phyloP scores from a whole-genome alignment of 1,140 invertebrate species.

The Eriosoma lanigerum region DNA sequence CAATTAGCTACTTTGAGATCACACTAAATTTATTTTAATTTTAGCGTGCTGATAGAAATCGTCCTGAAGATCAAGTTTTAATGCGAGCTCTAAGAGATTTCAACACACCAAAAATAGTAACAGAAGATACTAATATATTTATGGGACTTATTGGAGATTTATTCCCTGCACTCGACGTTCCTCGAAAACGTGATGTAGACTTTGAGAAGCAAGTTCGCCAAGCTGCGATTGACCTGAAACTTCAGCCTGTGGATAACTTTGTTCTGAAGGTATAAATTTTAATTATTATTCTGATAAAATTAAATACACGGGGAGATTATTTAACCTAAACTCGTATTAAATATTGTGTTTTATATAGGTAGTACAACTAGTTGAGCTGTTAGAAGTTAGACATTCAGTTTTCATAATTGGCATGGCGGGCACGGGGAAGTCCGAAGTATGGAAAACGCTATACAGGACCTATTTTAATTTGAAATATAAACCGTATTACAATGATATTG shows the following conservation, averaged over 20 bases:
- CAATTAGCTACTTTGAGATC: too few relatives aligned
- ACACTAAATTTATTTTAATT: constrained; percentile 28
- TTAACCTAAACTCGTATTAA: too few relatives aligned
- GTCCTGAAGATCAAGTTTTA: constrained; percentile 76
- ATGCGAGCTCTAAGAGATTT: constrained; percentile 88
- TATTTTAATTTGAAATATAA: constrained; percentile 78
- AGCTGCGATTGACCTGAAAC: constrained; percentile 77
- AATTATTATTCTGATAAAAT: background rate
- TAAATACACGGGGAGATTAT: too few relatives aligned
- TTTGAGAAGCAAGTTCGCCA: constrained; percentile 80
- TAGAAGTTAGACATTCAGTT: constrained; percentile 91
- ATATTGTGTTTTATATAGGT: constrained; percentile 62
- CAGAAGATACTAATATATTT: constrained; percentile 85
- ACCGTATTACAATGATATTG: constrained; percentile 84
- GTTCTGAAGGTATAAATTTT: constrained; percentile 71
- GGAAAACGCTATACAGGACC: constrained; percentile 84
- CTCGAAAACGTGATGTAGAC: constrained; percentile 76
- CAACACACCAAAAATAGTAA: constrained; percentile 90
- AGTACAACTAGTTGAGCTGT: constrained; percentile 87
- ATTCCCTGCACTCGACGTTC: constrained; percentile 86
- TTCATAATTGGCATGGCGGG: constrained; percentile 92
- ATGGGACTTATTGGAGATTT: constrained; percentile 89
- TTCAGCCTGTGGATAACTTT: constrained; percentile 90
- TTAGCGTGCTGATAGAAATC: constrained; percentile 66
- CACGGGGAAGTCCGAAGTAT: constrained; percentile 89